Percentiles rank a stretch among this genome's conserved stretches.
Conservation (phyloP, 2,113 vertebrate genomes). For the Tylochromis polylepis region DNA sequence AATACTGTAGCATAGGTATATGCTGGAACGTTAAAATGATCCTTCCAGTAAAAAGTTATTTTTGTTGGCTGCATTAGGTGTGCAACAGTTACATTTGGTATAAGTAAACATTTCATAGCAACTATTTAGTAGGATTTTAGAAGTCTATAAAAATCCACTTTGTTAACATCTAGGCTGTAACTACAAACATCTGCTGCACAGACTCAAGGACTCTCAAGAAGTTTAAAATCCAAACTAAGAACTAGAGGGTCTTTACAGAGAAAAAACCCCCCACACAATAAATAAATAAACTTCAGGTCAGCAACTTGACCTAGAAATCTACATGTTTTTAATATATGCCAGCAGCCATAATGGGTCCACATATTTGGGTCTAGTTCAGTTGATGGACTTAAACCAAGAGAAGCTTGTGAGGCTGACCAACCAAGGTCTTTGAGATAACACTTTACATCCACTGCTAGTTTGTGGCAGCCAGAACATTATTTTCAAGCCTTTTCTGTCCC, state of each 20-base stretch:
- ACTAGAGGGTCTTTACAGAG: neutral
- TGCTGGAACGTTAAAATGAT: neutral
- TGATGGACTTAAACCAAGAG: slow-evolving; percentile 43
- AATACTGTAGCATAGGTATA: neutral
- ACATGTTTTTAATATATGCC: slow-evolving; percentile 20
- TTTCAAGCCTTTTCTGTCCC: slow-evolving; percentile 43
- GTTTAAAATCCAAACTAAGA: neutral
- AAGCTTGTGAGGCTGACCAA: slow-evolving; percentile 54
- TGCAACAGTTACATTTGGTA: neutral
- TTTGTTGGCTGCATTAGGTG: neutral
- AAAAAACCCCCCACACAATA: neutral
- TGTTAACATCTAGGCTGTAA: neutral
- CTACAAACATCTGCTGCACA: neutral
- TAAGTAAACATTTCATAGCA: neutral
- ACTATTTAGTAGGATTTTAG: neutral
- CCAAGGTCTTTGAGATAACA: slow-evolving; percentile 60
- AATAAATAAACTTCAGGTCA: neutral
- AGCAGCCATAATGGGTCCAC: slow-evolving; percentile 16
- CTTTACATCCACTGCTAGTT: slow-evolving; percentile 23
- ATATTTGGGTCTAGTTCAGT: slow-evolving; percentile 35
- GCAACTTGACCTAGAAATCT: slow-evolving; percentile 17
- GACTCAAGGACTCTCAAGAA: neutral
- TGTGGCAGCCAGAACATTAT: slow-evolving; percentile 28
- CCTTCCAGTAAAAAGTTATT: neutral
- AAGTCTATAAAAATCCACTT: neutral